Evolutionary conservation across 2,888 invertebrate genomes (phyloP).

Genomic region (Caenorhabditis sp.): DNA sequence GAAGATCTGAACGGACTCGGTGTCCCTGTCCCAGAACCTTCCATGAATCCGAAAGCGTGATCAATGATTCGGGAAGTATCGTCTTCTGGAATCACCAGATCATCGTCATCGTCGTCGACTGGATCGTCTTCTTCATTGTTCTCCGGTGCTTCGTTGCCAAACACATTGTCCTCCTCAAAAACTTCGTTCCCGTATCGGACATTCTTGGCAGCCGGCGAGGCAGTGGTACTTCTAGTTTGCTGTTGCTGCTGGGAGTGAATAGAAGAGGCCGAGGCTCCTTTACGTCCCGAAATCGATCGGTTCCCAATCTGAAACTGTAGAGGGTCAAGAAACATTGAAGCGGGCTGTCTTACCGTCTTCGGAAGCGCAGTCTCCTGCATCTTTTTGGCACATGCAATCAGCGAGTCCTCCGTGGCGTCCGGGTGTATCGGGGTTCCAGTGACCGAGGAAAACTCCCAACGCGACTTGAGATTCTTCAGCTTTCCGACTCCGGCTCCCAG

Average conservation of each 20-base stretch:
- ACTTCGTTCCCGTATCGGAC: constrained; percentile 15
- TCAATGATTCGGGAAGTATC: constrained; percentile 71
- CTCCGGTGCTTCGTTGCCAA: constrained; percentile 23
- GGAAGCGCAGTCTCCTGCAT: constrained; percentile 64
- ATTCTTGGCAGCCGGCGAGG: constrained; percentile 51
- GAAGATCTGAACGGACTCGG: constrained; percentile 46
- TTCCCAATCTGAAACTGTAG: constrained; percentile 25
- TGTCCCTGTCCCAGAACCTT: constrained; percentile 53
- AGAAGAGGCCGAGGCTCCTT: constrained; percentile 32
- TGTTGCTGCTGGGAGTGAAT: constrained; percentile 16
- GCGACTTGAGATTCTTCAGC: constrained; percentile 66
- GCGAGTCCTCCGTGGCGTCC: constrained; percentile 71
- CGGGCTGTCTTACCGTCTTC: neutral
- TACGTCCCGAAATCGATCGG: constrained; percentile 16
- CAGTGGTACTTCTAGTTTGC: constrained; percentile 29
- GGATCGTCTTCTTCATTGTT: constrained; percentile 16
- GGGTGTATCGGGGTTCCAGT: constrained; percentile 79
- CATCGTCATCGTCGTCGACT: constrained; percentile 17
- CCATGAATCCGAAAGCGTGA: constrained; percentile 73
- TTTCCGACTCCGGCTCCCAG: constrained; percentile 52
- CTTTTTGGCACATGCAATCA: constrained; percentile 68
- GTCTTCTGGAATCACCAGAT: constrained; percentile 3
- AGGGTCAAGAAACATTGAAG: neutral
- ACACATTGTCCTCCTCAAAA: constrained; percentile 29
- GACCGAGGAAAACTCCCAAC: constrained; percentile 77